Percentiles rank a stretch among this genome's conserved stretches.
Evolutionary conservation across 2,113 vertebrate genomes (phyloP).

Genomic region (Lepus americanus): DNA sequence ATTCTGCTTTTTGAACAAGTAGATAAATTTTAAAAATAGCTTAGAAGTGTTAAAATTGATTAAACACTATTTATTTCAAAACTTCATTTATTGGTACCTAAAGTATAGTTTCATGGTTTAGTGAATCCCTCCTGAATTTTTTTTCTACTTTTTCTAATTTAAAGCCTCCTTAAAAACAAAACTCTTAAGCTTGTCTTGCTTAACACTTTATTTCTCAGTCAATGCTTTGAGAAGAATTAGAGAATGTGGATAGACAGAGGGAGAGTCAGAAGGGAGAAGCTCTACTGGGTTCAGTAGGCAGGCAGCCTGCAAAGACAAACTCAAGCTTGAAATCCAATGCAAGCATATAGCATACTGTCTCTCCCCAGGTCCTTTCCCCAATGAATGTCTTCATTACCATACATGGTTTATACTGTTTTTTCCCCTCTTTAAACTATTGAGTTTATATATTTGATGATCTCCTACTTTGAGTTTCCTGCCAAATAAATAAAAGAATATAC

Average conservation of each 20-base stretch:
- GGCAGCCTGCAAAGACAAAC: not conserved
- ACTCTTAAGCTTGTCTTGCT: not conserved
- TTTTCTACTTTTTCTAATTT: not conserved
- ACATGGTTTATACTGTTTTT: not conserved
- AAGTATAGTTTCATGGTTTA: not conserved
- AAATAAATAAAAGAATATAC: slow-evolving; percentile 37
- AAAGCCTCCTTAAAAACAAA: not conserved
- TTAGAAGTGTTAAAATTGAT: slow-evolving; percentile 15
- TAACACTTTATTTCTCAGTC: not conserved
- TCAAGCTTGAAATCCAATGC: not conserved
- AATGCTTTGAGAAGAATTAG: not conserved
- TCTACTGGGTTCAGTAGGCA: not conserved
- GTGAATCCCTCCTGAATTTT: not conserved
- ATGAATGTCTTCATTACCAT: not conserved
- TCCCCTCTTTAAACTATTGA: not conserved
- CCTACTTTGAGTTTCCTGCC: slow-evolving; percentile 10
- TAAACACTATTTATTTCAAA: slow-evolving; percentile 35
- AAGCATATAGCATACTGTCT: not conserved
- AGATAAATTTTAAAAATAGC: not conserved
- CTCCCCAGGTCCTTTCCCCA: not conserved
- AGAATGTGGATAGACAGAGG: not conserved
- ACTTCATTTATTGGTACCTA: not conserved
- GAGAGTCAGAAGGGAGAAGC: not conserved
- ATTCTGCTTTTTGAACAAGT: too few species aligned
- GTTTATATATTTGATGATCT: slow-evolving; percentile 13